phyloP scores from a whole-genome alignment of 2,888 invertebrate genomes.

The Lasius platythorax region DNA sequence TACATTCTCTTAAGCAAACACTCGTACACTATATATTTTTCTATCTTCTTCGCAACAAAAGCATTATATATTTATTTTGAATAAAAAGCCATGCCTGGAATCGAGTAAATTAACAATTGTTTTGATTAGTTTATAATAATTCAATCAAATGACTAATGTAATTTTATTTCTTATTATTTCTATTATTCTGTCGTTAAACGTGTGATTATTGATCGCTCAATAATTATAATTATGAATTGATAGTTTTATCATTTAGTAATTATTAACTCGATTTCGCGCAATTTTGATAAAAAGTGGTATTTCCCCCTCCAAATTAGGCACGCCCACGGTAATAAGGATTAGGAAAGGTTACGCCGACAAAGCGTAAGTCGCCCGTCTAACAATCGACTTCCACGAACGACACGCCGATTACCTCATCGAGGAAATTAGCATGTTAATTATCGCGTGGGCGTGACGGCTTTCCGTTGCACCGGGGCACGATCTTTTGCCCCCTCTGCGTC shows the following conservation, averaged over 20 bases:
- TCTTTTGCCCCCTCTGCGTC: conserved; percentile 50
- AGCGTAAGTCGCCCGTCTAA: conserved; percentile 8
- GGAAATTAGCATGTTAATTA: conserved; percentile 71
- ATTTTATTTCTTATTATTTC: conserved; percentile 3
- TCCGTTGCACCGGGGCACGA: conserved; percentile 54
- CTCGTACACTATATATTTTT: no score
- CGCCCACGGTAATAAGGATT: background rate
- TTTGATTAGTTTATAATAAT: background rate
- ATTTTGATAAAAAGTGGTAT: background rate
- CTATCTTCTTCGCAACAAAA: background rate
- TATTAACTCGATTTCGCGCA: background rate
- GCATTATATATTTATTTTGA: background rate
- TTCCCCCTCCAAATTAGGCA: background rate
- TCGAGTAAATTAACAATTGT: background rate
- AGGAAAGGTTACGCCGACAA: background rate
- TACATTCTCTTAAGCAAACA: background rate
- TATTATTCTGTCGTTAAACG: background rate
- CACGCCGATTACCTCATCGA: conserved; percentile 69
- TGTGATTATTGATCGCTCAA: background rate
- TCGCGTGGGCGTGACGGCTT: conserved; percentile 67
- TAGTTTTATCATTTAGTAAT: background rate
- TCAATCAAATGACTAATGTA: background rate
- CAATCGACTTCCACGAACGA: conserved; percentile 64
- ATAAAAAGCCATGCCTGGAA: background rate
- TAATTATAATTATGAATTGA: background rate